Percentiles rank a stretch among this genome's conserved stretches.
These are phyloP conservation scores for Etheostoma spectabile DNA, from an alignment of 2,113 vertebrate species.

Conservation along the genomic window DNA sequence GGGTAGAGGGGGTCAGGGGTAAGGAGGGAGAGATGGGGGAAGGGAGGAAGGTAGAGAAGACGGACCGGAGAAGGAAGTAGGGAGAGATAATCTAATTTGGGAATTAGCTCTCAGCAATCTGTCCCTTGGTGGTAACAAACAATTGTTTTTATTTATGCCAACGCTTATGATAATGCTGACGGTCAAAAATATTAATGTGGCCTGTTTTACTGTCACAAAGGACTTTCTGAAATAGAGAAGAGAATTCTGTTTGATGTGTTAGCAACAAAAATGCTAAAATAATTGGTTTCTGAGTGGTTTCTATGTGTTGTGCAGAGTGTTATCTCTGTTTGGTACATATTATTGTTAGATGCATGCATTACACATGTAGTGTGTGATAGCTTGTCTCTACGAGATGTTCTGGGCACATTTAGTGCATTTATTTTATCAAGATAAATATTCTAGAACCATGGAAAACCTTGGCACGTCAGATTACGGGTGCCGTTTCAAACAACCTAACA, in stretches of 20 bases:
- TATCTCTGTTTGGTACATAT: background rate
- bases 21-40: slow-evolving; percentile 40
- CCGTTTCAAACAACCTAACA: slow-evolving; percentile 39
- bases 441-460: too few species aligned
- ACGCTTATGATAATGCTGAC: slow-evolving; percentile 10
- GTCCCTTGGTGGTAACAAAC: slow-evolving; percentile 21
- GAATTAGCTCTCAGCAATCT: slow-evolving; percentile 66
- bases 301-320: background rate
- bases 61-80: slow-evolving; percentile 46
- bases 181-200: background rate
- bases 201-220: background rate
- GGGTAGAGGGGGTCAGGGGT: slow-evolving; percentile 42
- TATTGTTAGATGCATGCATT: background rate
- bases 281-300: slow-evolving; percentile 30
- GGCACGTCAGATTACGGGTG: slow-evolving; percentile 4
- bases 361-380: background rate
- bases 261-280: background rate
- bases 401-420: background rate
- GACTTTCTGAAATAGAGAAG: background rate
- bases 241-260: background rate
- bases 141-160: slow-evolving; percentile 15
- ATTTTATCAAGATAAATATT: background rate
- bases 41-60: slow-evolving; percentile 44
- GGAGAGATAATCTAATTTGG: slow-evolving; percentile 70
- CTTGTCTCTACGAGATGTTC: background rate